Percentiles rank a stretch among this genome's conserved stretches.
Conservation (phyloP, 2,113 vertebrate genomes). For the Plecturocebus donacophilus region DNA sequence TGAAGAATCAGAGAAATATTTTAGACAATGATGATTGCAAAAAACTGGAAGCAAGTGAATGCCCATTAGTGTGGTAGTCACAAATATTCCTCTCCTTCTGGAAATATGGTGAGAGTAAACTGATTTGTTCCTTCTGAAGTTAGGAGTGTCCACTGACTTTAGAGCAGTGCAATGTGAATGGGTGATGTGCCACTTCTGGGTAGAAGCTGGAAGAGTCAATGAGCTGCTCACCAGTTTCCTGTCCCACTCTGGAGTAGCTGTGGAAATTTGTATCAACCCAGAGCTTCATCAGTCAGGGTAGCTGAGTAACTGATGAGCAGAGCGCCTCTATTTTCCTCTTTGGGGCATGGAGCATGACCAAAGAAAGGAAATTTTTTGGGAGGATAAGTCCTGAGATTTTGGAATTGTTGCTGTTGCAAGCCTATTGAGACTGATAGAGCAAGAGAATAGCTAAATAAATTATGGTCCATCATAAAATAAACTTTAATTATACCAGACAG, state of each 20-base stretch:
- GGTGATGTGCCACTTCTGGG: neutral
- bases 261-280: neutral
- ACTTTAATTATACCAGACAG: neutral
- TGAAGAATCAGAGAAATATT: neutral
- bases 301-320: neutral
- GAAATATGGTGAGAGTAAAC: neutral
- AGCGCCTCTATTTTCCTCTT: neutral
- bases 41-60: neutral
- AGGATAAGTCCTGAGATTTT: neutral
- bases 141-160: neutral
- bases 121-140: neutral
- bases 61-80: neutral
- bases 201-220: neutral
- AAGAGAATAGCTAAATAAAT: neutral
- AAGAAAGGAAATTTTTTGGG: neutral
- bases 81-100: neutral
- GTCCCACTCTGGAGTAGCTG: neutral
- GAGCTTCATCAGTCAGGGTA: neutral
- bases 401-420: neutral
- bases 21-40: neutral
- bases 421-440: neutral
- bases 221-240: neutral
- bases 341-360: neutral
- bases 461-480: neutral
- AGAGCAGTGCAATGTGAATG: neutral